These are phyloP conservation scores for Heliconius sara DNA, from an alignment of 2,888 invertebrate species.

Conservation along the genomic window DNA sequence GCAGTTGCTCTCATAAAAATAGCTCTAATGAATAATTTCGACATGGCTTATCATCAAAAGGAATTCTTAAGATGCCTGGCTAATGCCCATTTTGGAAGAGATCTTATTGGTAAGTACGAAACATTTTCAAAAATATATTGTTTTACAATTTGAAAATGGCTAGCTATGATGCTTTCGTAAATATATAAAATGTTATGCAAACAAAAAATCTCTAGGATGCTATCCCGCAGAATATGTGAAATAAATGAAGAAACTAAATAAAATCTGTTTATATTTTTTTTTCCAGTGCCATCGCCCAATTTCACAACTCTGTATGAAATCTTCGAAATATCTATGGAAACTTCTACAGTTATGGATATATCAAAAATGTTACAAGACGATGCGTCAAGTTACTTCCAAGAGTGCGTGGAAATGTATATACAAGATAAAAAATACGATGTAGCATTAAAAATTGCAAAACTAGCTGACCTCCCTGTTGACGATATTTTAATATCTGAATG, in stretches of 20 bases:
- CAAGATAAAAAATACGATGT: conserved; percentile 79
- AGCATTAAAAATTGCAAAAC: conserved; percentile 84
- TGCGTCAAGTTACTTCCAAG: conserved; percentile 74
- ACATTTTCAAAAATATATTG: background rate
- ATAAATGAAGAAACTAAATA: background rate
- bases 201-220: background rate
- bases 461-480: conserved; percentile 77
- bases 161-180: background rate
- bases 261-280: background rate
- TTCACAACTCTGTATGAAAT: conserved; percentile 75
- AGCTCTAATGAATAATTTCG: conserved; percentile 85
- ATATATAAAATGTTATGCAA: background rate
- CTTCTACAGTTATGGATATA: conserved; percentile 81
- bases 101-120: conserved; percentile 73
- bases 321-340: conserved; percentile 84
- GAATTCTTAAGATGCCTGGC: conserved; percentile 85
- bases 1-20: conserved; percentile 85
- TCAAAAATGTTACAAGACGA: conserved; percentile 73
- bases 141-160: background rate
- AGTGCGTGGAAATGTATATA: conserved; percentile 82
- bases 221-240: background rate
- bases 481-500: conserved; percentile 83
- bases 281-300: conserved; percentile 75
- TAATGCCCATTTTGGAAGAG: conserved; percentile 82
- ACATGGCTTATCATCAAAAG: conserved; percentile 86